Evolutionary conservation across 2,888 invertebrate genomes (phyloP).

Genomic region (Nomada ruficornis): DNA sequence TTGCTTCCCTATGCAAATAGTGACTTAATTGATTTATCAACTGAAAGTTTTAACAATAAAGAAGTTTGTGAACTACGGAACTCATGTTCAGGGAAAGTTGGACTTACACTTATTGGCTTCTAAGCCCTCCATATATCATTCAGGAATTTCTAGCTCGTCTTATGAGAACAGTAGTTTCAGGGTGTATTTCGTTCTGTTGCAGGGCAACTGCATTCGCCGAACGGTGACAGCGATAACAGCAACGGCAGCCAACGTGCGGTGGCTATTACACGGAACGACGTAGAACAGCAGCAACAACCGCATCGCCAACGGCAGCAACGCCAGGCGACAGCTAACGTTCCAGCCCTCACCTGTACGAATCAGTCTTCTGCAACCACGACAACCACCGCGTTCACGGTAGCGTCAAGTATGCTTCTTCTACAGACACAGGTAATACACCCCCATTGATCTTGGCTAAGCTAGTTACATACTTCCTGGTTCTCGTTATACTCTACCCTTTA

Average conservation of each 20-base stretch:
- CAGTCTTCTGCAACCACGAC: constrained; percentile 86
- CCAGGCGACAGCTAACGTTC: constrained; percentile 82
- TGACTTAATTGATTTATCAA: no score
- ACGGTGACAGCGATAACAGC: constrained; percentile 80
- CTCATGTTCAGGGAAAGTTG: no score
- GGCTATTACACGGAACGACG: constrained; percentile 75
- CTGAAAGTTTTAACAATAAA: no score
- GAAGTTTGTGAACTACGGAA: no score
- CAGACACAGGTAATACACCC: constrained; percentile 91
- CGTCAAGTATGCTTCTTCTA: constrained; percentile 96
- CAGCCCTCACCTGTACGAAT: constrained; percentile 86
- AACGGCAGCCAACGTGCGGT: constrained; percentile 78
- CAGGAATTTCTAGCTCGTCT: no score
- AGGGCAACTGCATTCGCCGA: constrained; percentile 82
- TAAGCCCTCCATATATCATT: no score
- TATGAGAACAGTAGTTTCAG: neutral
- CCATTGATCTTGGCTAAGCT: neutral
- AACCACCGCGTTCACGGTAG: constrained; percentile 86
- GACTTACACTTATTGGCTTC: no score
- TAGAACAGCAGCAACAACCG: constrained; percentile 77
- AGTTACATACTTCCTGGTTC: constrained; percentile 74
- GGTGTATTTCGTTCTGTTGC: constrained; percentile 45
- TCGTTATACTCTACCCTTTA: constrained; percentile 69
- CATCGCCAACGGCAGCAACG: constrained; percentile 75
- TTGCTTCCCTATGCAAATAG: no score